Base-by-base conservation (phyloP, 2,888 invertebrate species). In the Dermolepida albohirtum region DNA sequence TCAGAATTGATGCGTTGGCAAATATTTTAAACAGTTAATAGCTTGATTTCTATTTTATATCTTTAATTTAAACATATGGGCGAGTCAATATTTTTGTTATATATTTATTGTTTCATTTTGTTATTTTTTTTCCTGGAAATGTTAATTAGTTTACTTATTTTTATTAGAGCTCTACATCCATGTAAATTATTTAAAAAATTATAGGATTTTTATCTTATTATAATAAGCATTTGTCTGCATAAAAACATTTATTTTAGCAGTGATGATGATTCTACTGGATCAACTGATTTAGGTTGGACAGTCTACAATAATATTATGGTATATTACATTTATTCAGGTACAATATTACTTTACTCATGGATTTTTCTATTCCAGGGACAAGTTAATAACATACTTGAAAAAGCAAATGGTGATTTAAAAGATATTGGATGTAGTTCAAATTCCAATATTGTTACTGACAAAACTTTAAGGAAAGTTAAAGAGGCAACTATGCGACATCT, bases 241-340 rank as follows among this genome's bases (percentile, higher is more conserved):
- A 11, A 41, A 51, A 8, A 50, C 2, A 11, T 43, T 64, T 51
- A 51, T 39, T 17, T 17, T 12, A 39, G 49, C 52, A 88, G 87
- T 62, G 87, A 87, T 72, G 87, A 86, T 52, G 80, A 82, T 1
- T 17, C 65, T 27, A 51, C 67, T 51, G 52, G 81, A 34, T 77
- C 87, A 51, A 86, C 87, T 27, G 87, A 88, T 79, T 85, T 89
- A 74, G 90, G 90, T 71, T 89, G 89, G 87, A 91, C 90, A 2
- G 89, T 91, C 79, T 91, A 91, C 76, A 88, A 90, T 76, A 90
- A 90, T 84, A 88, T 91, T 68, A 87, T 92, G 86, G 89, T 89
- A 82, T 83, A 80, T 6, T 52, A n/a, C 54, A 1, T 10, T 10
- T 16, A 40, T 22, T 54, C 5, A 52, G 17, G 22, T 14, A 47